Conservation (phyloP, 2,113 vertebrate species). For the Elachura formosa region DNA sequence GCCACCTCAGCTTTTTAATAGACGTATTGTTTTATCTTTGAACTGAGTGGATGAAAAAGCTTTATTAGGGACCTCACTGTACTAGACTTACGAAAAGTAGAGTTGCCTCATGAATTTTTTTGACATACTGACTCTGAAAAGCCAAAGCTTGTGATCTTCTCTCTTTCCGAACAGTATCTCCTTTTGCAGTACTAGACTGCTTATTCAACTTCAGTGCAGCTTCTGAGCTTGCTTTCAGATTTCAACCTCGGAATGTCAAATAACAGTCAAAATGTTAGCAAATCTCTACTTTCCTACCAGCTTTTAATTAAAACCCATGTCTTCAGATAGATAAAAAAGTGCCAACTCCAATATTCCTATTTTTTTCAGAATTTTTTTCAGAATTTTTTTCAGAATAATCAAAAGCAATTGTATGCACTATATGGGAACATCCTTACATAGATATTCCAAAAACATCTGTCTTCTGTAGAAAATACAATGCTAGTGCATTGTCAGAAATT, state of each 20-base stretch:
- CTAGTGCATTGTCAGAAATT: neutral
- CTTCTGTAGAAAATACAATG: neutral
- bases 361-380: no score
- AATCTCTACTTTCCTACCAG: neutral
- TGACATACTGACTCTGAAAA: neutral
- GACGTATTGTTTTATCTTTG: neutral
- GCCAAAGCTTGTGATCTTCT: neutral
- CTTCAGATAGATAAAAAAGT: neutral
- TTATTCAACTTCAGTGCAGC: neutral
- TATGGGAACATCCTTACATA: neutral
- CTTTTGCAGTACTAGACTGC: neutral
- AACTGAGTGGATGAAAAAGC: neutral
- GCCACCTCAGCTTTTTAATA: neutral
- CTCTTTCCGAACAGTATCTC: neutral
- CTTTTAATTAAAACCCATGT: neutral
- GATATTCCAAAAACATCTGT: neutral
- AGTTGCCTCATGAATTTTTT: neutral
- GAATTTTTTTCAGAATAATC: neutral
- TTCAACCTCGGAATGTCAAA: neutral
- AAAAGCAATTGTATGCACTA: neutral
- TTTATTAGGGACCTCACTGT: neutral
- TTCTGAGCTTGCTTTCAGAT: neutral
- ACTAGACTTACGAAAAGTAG: neutral
- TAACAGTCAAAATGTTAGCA: neutral
- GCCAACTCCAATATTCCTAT: neutral